phyloP scores from a whole-genome alignment of 1,140 invertebrate genomes.

The Drosophila sechellia region DNA sequence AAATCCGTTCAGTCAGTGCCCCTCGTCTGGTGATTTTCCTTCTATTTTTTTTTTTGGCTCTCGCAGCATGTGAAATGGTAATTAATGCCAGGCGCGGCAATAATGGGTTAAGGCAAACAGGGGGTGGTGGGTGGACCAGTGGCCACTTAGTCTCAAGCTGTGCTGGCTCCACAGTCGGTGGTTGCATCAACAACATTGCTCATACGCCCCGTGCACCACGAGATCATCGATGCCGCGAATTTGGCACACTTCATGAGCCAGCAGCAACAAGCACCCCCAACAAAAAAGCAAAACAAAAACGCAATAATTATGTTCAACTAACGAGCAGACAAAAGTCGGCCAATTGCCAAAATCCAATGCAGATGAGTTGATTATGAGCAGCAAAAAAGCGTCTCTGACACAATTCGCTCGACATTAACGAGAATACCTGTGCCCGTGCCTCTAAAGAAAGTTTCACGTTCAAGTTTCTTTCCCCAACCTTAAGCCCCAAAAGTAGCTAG shows the following conservation, averaged over 20 bases:
- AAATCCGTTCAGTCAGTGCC: constrained; percentile 69
- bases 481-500: constrained; percentile 28
- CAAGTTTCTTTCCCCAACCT: constrained; percentile 45
- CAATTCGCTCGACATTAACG: constrained; percentile 48
- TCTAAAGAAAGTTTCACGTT: constrained; percentile 57
- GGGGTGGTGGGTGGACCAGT: constrained; percentile 21
- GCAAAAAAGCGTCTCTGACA: constrained; percentile 34
- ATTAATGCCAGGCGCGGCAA: constrained; percentile 69
- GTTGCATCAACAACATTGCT: constrained; percentile 72
- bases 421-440: constrained; percentile 14
- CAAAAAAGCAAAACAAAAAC: constrained; percentile 16
- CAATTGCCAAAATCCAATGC: constrained; percentile 75
- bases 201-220: constrained; percentile 66
- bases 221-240: constrained; percentile 42
- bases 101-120: constrained; percentile 66
- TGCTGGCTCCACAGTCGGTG: constrained; percentile 65
- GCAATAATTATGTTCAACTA: constrained; percentile 57
- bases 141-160: constrained; percentile 77
- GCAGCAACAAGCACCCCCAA: constrained; percentile 55
- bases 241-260: constrained; percentile 69
- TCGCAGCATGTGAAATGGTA: constrained; percentile 77
- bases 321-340: constrained; percentile 74
- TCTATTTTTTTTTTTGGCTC: constrained; percentile 56
- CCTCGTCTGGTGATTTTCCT: constrained; percentile 16
- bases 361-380: constrained; percentile 76